Evolutionary conservation across 1,140 invertebrate species (phyloP), one percentile per base, ranked within the genome.

Genomic region (Drosophila carrolli): DNA sequence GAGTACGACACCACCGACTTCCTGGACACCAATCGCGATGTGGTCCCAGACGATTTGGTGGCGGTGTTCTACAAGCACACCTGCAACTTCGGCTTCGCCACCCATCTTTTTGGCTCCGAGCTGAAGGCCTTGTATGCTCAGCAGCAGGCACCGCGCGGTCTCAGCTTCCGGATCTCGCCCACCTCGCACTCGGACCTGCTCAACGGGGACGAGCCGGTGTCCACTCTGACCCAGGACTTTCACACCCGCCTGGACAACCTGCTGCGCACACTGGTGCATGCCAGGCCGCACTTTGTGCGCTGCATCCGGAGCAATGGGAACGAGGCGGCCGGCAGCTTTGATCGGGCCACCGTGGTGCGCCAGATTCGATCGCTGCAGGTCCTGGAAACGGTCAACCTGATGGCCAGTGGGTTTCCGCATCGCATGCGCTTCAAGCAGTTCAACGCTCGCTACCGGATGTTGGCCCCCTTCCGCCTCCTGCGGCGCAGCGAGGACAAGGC

Each of bases 401-500:
- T 98, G 97, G 97, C 97, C 14, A 96, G 96, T 74, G 96, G 97
- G 9, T 98, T 97, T 92, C 97, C 98, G 6, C 98, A 99, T 93
- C 94, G 98, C 73, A 98, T 98, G 97, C 94, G 97, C 29, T 98
- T 98, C 92, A 98, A 97, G 92, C 97, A 97, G n/a, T 99, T 99
- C 93, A 97, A 97, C 91, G 94, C 95, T 1, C 94, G 97, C 23
- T 98, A 98, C 92, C 94, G 96, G 65, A 94, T 97, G 73, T 93
- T 98, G 38, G 97, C 96, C 5, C 96, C 96, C 35, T 97, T 96
- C 89, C 94, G 95, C 48, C 94, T 95, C 67, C 89, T 97, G 11
- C 94, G 95, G 14, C 93, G 96, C 7, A 94, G 94, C n/a, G 97
- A 97, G 81, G 96, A 97, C 57, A 96, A 96, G 90, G 95, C 95